Conservation (phyloP, 2,888 invertebrate genomes). For the Megastigmus dorsalis region DNA sequence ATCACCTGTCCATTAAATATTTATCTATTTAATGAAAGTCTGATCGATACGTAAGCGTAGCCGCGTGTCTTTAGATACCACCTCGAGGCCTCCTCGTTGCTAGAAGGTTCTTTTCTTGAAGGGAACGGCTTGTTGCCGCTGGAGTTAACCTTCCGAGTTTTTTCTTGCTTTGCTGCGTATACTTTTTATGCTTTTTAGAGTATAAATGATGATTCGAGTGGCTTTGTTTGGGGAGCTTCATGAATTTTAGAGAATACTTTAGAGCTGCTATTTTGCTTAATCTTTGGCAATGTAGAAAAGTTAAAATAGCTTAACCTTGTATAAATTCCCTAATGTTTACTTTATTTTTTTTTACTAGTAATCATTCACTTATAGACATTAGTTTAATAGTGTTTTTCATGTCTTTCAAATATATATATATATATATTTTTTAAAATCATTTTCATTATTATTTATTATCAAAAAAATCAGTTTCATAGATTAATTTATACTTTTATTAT, state of each 20-base stretch:
- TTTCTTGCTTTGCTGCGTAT: background rate
- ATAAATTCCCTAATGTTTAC: background rate
- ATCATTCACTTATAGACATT: too few relatives aligned
- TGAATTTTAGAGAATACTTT: too few relatives aligned
- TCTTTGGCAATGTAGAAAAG: too few relatives aligned
- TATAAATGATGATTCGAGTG: too few relatives aligned
- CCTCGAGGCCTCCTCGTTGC: conserved; percentile 18
- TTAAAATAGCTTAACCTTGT: conserved; percentile 4
- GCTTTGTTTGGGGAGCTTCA: too few relatives aligned
- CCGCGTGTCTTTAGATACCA: conserved; percentile 13
- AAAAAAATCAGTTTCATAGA: too few relatives aligned
- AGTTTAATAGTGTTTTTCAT: too few relatives aligned
- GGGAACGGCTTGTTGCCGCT: background rate
- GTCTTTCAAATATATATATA: too few relatives aligned
- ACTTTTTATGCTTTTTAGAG: background rate
- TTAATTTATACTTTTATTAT: too few relatives aligned
- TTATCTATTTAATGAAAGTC: conserved; percentile 34
- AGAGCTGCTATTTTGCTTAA: too few relatives aligned
- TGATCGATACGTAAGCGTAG: conserved; percentile 27
- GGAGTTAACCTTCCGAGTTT: background rate
- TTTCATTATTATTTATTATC: too few relatives aligned
- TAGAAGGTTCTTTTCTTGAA: conserved; percentile 34
- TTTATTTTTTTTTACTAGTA: background rate
- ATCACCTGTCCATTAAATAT: conserved; percentile 39
- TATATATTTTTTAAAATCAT: too few relatives aligned